These are phyloP conservation scores for Holothuria scabra DNA, from an alignment of 53 echinoderm and acorn worm genomes.

Conservation along the genomic window DNA sequence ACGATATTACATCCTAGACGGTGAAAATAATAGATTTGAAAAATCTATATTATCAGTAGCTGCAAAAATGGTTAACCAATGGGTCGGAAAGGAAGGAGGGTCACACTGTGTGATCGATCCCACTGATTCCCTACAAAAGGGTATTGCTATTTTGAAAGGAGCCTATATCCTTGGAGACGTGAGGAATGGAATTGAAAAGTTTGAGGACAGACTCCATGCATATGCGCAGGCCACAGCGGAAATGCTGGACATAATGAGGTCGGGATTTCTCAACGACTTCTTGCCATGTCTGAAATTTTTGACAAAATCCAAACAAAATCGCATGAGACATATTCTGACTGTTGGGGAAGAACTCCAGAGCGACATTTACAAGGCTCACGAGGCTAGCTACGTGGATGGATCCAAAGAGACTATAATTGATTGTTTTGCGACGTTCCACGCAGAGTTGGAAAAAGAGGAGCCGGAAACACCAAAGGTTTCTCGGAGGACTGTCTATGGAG, in stretches of 20 bases:
- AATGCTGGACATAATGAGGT: slow-evolving; percentile 16
- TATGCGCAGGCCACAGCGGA: neutral
- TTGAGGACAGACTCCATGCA: slow-evolving; percentile 1
- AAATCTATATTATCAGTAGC: slow-evolving; percentile 14
- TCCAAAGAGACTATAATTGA: slow-evolving; percentile 37
- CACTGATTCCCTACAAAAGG: neutral
- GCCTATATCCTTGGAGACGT: slow-evolving; percentile 1
- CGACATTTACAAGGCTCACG: slow-evolving; percentile 24
- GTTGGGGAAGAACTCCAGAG: slow-evolving; percentile 4
- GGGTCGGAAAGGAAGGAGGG: slow-evolving; percentile 7
- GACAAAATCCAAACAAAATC: slow-evolving; percentile 23
- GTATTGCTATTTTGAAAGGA: neutral
- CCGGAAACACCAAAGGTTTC: neutral
- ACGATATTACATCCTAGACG: neutral
- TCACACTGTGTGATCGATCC: slow-evolving; percentile 7
- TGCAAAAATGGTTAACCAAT: neutral
- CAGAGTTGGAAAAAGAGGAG: slow-evolving; percentile 11
- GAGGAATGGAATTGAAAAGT: slow-evolving; percentile 1
- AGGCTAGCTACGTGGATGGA: slow-evolving; percentile 8
- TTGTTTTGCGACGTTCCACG: slow-evolving; percentile 30
- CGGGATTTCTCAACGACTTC: slow-evolving; percentile 15
- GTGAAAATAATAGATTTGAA: slow-evolving; percentile 7
- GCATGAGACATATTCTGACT: slow-evolving; percentile 8
- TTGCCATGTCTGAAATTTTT: slow-evolving; percentile 11
- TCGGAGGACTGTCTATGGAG: neutral